These are phyloP conservation scores for Myotis myotis DNA, from an alignment of 2,797 vertebrate genomes.

Conservation along the genomic window DNA sequence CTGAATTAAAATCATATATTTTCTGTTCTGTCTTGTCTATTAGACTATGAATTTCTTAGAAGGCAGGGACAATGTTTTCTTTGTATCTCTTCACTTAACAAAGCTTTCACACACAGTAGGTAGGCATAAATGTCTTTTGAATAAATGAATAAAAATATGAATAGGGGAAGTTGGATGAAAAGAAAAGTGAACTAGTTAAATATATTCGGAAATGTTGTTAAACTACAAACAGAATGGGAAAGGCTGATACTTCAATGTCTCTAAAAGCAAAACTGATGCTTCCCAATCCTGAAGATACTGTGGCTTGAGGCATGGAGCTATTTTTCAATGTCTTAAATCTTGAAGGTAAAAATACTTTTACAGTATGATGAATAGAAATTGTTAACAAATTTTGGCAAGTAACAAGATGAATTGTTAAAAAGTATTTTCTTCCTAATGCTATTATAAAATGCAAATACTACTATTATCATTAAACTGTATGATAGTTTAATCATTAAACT, in stretches of 20 bases:
- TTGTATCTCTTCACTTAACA: not conserved
- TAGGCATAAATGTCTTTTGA: not conserved
- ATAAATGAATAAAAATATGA: not conserved
- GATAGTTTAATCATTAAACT: not conserved
- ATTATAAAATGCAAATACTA: no score
- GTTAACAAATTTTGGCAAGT: not conserved
- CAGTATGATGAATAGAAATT: not conserved
- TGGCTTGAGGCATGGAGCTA: not conserved
- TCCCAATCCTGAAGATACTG: not conserved
- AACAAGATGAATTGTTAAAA: conserved; percentile 4
- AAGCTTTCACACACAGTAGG: not conserved
- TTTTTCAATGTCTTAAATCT: conserved; percentile 39
- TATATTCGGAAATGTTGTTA: not conserved
- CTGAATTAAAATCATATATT: not conserved
- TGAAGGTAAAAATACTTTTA: conserved; percentile 12
- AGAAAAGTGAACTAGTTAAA: not conserved
- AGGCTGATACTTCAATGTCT: not conserved
- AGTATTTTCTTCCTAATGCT: not conserved
- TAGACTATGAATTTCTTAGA: not conserved
- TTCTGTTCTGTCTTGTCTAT: not conserved
- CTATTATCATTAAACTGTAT: no score
- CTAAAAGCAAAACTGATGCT: not conserved
- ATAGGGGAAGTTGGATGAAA: not conserved
- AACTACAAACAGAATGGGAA: not conserved
- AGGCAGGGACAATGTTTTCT: not conserved